These are phyloP conservation scores for Scomberomorus guttatus DNA, from an alignment of 2,797 vertebrate genomes.

Conservation along the genomic window DNA sequence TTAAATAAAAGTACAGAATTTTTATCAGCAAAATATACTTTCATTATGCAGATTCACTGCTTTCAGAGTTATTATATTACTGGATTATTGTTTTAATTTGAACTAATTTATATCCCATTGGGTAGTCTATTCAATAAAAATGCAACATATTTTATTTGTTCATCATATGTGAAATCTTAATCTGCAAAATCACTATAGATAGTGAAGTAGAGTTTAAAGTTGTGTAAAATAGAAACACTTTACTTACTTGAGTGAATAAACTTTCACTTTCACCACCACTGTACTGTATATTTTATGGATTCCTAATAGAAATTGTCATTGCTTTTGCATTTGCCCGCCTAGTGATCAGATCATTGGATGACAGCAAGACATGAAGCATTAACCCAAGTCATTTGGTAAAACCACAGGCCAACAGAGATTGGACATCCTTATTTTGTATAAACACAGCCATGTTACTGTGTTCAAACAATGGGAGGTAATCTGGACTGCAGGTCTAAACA, in stretches of 20 bases:
- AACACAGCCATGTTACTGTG: not conserved
- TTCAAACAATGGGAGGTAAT: conserved; percentile 4
- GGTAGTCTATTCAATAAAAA: not conserved
- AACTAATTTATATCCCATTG: not conserved
- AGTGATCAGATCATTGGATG: no score
- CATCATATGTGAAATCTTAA: not conserved
- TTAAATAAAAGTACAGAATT: no score
- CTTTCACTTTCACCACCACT: not conserved
- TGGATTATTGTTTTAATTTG: no score
- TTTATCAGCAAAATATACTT: no score
- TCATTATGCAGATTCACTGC: no score
- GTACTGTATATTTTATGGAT: not conserved
- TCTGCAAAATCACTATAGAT: not conserved
- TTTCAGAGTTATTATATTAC: no score
- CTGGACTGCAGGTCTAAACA: conserved; percentile 19
- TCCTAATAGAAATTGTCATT: not conserved
- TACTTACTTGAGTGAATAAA: no score
- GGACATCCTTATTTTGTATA: not conserved
- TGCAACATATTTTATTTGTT: not conserved
- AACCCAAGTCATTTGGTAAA: no score
- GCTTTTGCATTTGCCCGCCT: not conserved
- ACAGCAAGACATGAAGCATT: not conserved
- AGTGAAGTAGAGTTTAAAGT: not conserved
- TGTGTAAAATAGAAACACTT: no score
- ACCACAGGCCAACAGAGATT: not conserved